Conservation (phyloP, 2,113 vertebrate genomes). For the Epinephelus fuscoguttatus region DNA sequence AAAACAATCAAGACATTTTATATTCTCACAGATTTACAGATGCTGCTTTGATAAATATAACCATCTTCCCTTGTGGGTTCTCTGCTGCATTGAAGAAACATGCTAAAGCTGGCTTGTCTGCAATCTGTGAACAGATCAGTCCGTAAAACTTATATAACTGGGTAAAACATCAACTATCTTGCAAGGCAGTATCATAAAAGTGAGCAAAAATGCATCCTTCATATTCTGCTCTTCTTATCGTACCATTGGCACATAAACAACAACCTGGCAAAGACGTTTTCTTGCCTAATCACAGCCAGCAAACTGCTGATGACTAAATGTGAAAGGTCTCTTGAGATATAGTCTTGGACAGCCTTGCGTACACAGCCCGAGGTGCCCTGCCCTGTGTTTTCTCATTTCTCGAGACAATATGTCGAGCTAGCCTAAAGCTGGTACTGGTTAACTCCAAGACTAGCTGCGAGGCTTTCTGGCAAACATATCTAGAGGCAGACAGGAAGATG, state of each 20-base stretch:
- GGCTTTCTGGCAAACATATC: conserved; percentile 35
- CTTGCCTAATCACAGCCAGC: conserved; percentile 1
- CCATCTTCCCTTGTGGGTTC: not conserved
- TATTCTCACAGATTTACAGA: not conserved
- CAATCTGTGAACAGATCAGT: not conserved
- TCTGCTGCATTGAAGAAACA: not conserved
- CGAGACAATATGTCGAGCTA: not conserved
- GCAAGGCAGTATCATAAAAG: not conserved
- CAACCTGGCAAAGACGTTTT: not conserved
- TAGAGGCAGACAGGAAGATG: conserved; percentile 17
- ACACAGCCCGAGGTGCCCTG: conserved; percentile 24
- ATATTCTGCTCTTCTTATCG: not conserved
- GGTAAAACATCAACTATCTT: conserved; percentile 4
- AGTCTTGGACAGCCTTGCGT: conserved; percentile 17
- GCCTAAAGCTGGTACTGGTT: conserved; percentile 2
- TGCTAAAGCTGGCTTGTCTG: not conserved
- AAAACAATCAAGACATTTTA: not conserved
- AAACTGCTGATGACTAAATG: conserved; percentile 18
- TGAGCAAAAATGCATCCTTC: not conserved
- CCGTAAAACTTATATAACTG: not conserved
- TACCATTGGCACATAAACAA: not conserved
- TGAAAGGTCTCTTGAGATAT: conserved; percentile 26
- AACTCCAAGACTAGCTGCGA: conserved; percentile 6
- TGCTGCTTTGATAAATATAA: conserved; percentile 25
- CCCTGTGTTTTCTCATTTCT: not conserved